These are phyloP conservation scores for Beris morrisii DNA, from an alignment of 2,888 invertebrate genomes.

Conservation along the genomic window DNA sequence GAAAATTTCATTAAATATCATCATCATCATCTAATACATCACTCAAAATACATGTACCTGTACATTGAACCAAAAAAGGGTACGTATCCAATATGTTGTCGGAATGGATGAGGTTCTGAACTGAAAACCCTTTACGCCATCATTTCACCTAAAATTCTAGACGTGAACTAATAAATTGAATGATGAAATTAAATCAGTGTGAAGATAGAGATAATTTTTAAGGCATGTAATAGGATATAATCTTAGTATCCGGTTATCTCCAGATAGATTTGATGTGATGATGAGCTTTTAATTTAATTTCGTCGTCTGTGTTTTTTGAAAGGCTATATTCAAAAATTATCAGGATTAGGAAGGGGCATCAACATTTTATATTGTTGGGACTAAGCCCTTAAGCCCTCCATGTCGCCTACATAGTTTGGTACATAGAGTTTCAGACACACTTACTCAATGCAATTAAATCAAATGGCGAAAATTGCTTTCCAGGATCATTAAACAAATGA, in stretches of 20 bases:
- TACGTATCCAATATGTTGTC: conserved; percentile 2
- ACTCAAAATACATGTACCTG: background rate
- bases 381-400: no score
- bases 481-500: conserved; percentile 34
- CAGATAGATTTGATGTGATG: conserved; percentile 15
- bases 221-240: conserved; percentile 32
- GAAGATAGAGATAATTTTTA: conserved; percentile 35
- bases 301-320: background rate
- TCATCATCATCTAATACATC: conserved; percentile 22
- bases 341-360: background rate
- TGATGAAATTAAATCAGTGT: conserved; percentile 38
- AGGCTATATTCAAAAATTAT: no score
- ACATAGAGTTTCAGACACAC: background rate
- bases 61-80: background rate
- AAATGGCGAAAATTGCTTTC: conserved; percentile 29
- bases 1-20: conserved; percentile 38
- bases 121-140: conserved; percentile 7
- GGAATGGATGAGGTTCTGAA: conserved; percentile 12
- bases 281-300: conserved; percentile 35
- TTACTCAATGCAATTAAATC: conserved; percentile 28
- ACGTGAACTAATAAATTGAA: conserved; percentile 28
- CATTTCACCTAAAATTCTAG: conserved; percentile 8
- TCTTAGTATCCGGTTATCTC: conserved; percentile 7
- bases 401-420: no score
- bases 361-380: no score